These are phyloP conservation scores for Triplophysa dalaica DNA, from an alignment of 2,113 vertebrate genomes.

Conservation along the genomic window DNA sequence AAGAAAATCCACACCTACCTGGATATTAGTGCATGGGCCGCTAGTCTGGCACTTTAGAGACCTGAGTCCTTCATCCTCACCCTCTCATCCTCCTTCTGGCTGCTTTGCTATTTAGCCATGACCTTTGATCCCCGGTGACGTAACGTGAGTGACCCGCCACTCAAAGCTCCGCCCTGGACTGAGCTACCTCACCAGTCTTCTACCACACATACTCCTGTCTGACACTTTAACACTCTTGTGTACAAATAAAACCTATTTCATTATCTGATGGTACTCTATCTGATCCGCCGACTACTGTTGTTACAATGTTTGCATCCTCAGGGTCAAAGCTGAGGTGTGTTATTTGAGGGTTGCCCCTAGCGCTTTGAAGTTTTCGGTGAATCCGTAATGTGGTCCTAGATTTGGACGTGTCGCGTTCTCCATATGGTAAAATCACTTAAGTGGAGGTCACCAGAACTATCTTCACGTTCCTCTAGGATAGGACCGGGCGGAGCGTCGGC, in stretches of 20 bases:
- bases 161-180: slow-evolving; percentile 74
- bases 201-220: slow-evolving; percentile 59
- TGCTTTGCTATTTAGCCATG: slow-evolving; percentile 48
- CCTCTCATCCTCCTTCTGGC: slow-evolving; percentile 69
- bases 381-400: neutral
- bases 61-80: slow-evolving; percentile 33
- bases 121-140: slow-evolving; percentile 42
- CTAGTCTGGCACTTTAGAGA: slow-evolving; percentile 61
- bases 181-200: slow-evolving; percentile 79
- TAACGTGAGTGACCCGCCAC: slow-evolving; percentile 19
- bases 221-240: slow-evolving; percentile 14
- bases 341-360: neutral
- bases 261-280: neutral
- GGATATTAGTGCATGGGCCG: slow-evolving; percentile 38
- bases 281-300: neutral
- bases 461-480: slow-evolving; percentile 52
- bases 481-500: slow-evolving; percentile 52
- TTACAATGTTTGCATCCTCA: neutral
- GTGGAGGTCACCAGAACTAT: neutral
- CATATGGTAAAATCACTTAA: neutral
- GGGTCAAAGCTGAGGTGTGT: neutral
- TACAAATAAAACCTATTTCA: slow-evolving; percentile 5
- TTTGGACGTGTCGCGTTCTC: neutral
- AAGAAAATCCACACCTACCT: slow-evolving; percentile 13
- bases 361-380: neutral